A percentile compares a stretch with the other conserved stretches of the same genome.
Evolutionary conservation across 2,888 invertebrate species (phyloP).

Genomic region (Syrphus vitripennis): DNA sequence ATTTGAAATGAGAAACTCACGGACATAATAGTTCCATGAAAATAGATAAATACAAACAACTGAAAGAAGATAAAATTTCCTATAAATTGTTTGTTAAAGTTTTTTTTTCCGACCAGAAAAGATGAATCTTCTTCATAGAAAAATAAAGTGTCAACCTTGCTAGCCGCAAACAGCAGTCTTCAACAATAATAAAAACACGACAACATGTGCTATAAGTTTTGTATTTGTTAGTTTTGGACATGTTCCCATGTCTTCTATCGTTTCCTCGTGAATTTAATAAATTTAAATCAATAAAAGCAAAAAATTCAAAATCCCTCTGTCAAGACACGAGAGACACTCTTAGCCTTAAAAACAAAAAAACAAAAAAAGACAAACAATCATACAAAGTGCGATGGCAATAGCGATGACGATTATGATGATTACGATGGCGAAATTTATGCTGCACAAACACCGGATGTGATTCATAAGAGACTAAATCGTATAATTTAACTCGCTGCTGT

Average conservation of each 20-base stretch:
- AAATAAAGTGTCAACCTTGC: not conserved
- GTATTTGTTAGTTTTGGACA: conserved; percentile 40
- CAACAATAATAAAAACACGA: conserved; percentile 26
- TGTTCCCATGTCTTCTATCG: not conserved
- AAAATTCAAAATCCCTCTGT: conserved; percentile 34
- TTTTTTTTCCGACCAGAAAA: too few relatives aligned
- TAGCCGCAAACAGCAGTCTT: not conserved
- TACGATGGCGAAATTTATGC: conserved; percentile 67
- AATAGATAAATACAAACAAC: too few relatives aligned
- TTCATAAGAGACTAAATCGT: conserved; percentile 70
- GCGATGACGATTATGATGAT: conserved; percentile 21
- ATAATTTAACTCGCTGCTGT: conserved; percentile 46
- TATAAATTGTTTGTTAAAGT: too few relatives aligned
- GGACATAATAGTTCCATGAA: too few relatives aligned
- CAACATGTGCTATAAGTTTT: conserved; percentile 26
- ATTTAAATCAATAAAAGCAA: conserved; percentile 63
- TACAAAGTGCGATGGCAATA: not conserved
- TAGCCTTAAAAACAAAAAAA: not conserved
- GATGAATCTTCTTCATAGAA: too few relatives aligned
- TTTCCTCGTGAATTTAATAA: conserved; percentile 12
- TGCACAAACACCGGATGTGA: conserved; percentile 70
- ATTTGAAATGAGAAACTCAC: too few relatives aligned
- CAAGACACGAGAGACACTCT: conserved; percentile 10
- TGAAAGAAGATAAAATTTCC: too few relatives aligned
- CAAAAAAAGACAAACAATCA: not conserved